phyloP scores from a whole-genome alignment of 2,113 vertebrate species.

The Buteo buteo region DNA sequence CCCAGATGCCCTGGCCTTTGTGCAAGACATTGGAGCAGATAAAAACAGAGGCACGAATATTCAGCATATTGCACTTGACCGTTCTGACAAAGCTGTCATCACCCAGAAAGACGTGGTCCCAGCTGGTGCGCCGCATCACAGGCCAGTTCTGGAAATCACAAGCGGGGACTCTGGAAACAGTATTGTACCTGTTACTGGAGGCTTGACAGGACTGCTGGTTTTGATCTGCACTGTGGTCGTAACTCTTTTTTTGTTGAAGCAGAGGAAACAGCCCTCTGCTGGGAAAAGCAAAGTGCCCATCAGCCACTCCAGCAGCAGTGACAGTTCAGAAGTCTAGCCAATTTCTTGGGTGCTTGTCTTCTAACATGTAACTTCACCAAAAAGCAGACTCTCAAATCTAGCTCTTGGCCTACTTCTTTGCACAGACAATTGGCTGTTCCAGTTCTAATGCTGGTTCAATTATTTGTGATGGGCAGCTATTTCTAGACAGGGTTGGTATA shows the following conservation, averaged over 20 bases:
- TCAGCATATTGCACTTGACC: conserved; percentile 70
- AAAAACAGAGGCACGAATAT: conserved; percentile 73
- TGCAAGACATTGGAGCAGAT: conserved; percentile 55
- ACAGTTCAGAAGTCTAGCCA: conserved; percentile 75
- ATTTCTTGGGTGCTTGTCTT: not conserved
- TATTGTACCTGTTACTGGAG: conserved; percentile 59
- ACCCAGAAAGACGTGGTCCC: conserved; percentile 66
- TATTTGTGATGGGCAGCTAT: not conserved
- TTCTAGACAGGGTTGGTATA: not conserved
- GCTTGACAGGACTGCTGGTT: conserved; percentile 67
- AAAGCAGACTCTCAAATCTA: not conserved
- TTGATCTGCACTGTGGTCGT: conserved; percentile 58
- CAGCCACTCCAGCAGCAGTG: conserved; percentile 38
- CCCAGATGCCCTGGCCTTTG: not conserved
- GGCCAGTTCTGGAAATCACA: conserved; percentile 62
- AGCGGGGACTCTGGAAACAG: conserved; percentile 40
- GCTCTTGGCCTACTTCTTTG: not conserved
- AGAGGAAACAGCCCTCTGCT: conserved; percentile 16
- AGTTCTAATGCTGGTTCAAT: not conserved
- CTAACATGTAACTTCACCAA: not conserved
- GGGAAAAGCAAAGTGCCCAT: conserved; percentile 56
- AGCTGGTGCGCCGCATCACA: conserved; percentile 6
- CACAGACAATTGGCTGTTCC: not conserved
- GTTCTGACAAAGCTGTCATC: conserved; percentile 56
- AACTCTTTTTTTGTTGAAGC: conserved; percentile 59